A percentile compares a stretch with the other conserved stretches of the same genome.
Conservation (phyloP, 2,797 vertebrate species). For the Synaphobranchus kaupii region DNA sequence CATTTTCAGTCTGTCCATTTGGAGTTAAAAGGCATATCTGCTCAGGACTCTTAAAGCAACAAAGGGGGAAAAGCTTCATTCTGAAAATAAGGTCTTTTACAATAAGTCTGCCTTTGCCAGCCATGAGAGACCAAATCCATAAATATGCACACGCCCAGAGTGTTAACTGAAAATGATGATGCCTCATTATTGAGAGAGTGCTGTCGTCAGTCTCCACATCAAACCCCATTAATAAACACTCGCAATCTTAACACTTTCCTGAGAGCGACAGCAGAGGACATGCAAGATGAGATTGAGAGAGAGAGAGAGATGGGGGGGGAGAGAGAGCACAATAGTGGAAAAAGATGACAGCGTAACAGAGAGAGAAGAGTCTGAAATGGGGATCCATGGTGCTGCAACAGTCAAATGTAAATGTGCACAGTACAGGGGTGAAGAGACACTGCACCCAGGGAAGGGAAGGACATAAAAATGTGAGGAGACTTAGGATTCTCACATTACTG, state of each 20-base stretch:
- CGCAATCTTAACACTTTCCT: conserved; percentile 72
- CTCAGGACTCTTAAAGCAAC: conserved; percentile 17
- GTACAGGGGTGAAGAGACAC: neutral
- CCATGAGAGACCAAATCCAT: conserved; percentile 61
- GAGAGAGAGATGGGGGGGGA: neutral
- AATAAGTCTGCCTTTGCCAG: conserved; percentile 50
- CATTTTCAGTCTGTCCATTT: conserved; percentile 24
- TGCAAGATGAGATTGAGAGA: conserved; percentile 20
- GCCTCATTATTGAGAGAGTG: conserved; percentile 72
- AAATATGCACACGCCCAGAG: conserved; percentile 74
- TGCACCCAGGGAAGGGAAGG: neutral
- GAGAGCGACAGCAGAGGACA: conserved; percentile 56
- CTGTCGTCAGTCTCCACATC: conserved; percentile 65
- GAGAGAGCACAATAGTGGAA: too few species aligned
- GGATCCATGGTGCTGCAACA: neutral
- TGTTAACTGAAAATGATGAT: conserved; percentile 72
- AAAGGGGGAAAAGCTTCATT: neutral
- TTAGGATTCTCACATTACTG: neutral
- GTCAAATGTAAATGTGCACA: neutral
- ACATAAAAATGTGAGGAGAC: neutral
- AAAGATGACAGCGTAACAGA: conserved; percentile 26
- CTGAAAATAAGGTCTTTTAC: conserved; percentile 41
- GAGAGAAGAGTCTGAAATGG: conserved; percentile 16
- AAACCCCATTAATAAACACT: conserved; percentile 72
- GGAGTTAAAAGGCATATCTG: conserved; percentile 22